Evolutionary conservation across 2,797 vertebrate genomes (phyloP), one percentile per base, ranked within the genome.

Genomic region (Sebastes diaconus): DNA sequence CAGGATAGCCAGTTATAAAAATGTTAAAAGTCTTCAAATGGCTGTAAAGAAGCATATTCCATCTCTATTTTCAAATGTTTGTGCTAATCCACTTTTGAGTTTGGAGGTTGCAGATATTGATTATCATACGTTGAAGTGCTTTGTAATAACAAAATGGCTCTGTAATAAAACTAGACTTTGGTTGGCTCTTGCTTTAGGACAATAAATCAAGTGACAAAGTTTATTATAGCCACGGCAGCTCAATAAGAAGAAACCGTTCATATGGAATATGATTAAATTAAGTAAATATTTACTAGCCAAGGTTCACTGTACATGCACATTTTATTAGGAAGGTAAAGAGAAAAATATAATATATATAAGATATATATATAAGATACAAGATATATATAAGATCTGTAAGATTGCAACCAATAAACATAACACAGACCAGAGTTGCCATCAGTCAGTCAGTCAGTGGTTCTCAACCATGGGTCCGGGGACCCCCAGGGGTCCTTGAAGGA

Each of bases 11-110:
- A 71, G 8, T 67, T 18, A 22, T 13, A 14, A 32, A 39, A 54
- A 64, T 64, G 9, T 4, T 8, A 13, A 36, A 36, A 71, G 13
- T 22, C 11, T 58, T 60, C 6, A 69, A 14, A 50, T 25, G 20
- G 20, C 16, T 66, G 29, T 12, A 50, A 14, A 63, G 13, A 25
- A 46, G 50, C 11, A 22, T 8, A 64, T 29, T 9, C 6, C 32
- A 27, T 2, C 36, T 55, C 25, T 5, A 6, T 20, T 50, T 71
- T 74, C 4, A 84, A 76, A 58, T 54, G 42, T 55, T 60, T 79
- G 22, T 79, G 32, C 29, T 74, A 60, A 85, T 90, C 55, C 42
- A 74, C 66, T 70, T 79, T 59, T 67, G 25, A 59, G 14, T 82
- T 84, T 50, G 32, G 20, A 55, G 52, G 67, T 59, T 68, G 50